These are phyloP conservation scores for Tachina lurida DNA, from an alignment of 2,888 invertebrate species.

Conservation along the genomic window DNA sequence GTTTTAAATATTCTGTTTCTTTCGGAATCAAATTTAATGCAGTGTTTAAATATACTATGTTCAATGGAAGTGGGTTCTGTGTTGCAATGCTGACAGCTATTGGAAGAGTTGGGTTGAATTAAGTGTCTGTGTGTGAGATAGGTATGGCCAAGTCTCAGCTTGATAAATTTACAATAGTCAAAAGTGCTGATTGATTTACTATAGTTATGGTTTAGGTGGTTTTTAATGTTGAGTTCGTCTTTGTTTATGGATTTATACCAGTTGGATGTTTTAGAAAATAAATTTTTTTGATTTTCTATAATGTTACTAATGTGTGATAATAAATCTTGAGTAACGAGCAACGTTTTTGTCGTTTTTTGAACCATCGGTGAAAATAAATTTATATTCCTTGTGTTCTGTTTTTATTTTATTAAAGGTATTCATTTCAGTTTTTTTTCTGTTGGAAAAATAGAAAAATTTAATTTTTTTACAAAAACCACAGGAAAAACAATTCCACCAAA, in stretches of 20 bases:
- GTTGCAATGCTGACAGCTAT: not conserved
- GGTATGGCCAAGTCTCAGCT: conserved; percentile 18
- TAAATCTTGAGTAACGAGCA: not conserved
- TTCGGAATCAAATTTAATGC: not conserved
- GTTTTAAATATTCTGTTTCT: not conserved
- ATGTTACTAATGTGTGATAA: not conserved
- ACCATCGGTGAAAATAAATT: conserved; percentile 22
- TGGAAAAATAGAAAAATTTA: conserved; percentile 29
- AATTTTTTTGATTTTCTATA: too few species aligned
- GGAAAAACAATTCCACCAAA: too few species aligned
- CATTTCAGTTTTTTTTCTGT: conserved; percentile 55
- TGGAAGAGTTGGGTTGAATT: not conserved
- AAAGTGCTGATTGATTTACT: not conserved
- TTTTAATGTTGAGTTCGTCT: not conserved
- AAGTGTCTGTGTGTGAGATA: not conserved
- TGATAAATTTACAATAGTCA: not conserved
- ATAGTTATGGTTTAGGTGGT: conserved; percentile 2
- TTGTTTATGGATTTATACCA: not conserved
- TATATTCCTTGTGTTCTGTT: conserved; percentile 29
- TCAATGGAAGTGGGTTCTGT: not conserved
- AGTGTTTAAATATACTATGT: not conserved
- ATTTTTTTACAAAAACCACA: conserved; percentile 51
- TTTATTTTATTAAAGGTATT: conserved; percentile 58
- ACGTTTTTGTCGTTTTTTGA: not conserved
- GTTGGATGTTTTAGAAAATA: not conserved